phyloP scores from a whole-genome alignment of 2,888 invertebrate species.

The Ellobium chinense region DNA sequence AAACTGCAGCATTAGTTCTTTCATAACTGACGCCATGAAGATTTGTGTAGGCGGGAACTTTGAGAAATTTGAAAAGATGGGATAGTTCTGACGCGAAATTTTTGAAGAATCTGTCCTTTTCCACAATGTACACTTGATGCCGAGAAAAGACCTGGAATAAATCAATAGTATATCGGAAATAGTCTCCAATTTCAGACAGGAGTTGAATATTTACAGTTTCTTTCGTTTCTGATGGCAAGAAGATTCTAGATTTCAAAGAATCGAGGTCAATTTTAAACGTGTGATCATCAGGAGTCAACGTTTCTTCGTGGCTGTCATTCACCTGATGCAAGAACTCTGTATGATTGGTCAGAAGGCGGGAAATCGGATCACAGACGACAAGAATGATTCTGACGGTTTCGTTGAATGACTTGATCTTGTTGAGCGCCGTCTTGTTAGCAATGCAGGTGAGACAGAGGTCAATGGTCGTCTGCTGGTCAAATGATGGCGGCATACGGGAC shows the following conservation, averaged over 20 bases:
- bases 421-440: slow-evolving; percentile 5
- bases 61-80: slow-evolving; percentile 23
- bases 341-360: slow-evolving; percentile 21
- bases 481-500: slow-evolving; percentile 33
- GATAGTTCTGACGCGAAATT: background rate
- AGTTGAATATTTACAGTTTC: slow-evolving; percentile 1
- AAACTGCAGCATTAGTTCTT: background rate
- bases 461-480: slow-evolving; percentile 33
- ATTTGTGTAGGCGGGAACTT: background rate
- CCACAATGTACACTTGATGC: slow-evolving; percentile 16
- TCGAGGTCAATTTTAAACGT: background rate
- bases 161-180: slow-evolving; percentile 14
- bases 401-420: slow-evolving; percentile 26
- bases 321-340: background rate
- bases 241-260: slow-evolving; percentile 7
- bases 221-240: background rate
- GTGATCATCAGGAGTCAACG: background rate
- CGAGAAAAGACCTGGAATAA: slow-evolving; percentile 7
- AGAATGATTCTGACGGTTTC: slow-evolving; percentile 29
- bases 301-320: too few species aligned
- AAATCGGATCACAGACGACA: slow-evolving; percentile 31
- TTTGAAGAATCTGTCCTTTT: slow-evolving; percentile 7
- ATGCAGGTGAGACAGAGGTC: slow-evolving; percentile 30
- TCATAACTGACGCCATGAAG: background rate
- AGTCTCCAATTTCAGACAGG: slow-evolving; percentile 18